A percentile compares a stretch with the other conserved stretches of the same genome.
These are phyloP conservation scores for Dryadula phaetusa DNA, from an alignment of 2,888 invertebrate genomes.

Conservation along the genomic window DNA sequence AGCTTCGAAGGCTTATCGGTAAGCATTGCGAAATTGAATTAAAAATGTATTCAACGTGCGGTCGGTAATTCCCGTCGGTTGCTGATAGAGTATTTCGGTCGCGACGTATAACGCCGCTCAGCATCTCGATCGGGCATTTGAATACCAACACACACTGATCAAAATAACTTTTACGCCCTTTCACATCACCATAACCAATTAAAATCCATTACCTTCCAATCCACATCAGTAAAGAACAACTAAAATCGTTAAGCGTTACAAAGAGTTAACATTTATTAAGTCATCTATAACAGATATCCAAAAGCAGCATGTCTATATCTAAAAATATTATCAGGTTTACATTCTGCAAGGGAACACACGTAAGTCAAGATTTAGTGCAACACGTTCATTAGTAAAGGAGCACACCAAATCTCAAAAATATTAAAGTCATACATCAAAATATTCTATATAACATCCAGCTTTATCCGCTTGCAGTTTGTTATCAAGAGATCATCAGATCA, in stretches of 20 bases:
- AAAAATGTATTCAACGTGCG: constrained; percentile 58
- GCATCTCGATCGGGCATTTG: constrained; percentile 87
- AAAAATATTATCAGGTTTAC: constrained; percentile 61
- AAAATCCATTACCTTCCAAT: constrained; percentile 83
- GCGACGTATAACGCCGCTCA: constrained; percentile 73
- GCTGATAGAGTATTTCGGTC: constrained; percentile 81
- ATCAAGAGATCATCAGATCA: constrained; percentile 57
- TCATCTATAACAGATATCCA: constrained; percentile 60
- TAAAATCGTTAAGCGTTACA: constrained; percentile 81
- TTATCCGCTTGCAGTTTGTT: constrained; percentile 81
- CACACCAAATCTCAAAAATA: constrained; percentile 67
- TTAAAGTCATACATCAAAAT: constrained; percentile 59
- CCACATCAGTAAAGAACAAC: constrained; percentile 80
- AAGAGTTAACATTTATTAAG: constrained; percentile 81
- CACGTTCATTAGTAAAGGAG: constrained; percentile 49
- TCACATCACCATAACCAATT: constrained; percentile 82
- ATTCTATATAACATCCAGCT: constrained; percentile 59
- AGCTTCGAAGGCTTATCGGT: constrained; percentile 63
- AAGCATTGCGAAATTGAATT: constrained; percentile 57
- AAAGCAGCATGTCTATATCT: constrained; percentile 77
- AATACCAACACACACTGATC: constrained; percentile 88
- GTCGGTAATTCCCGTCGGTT: constrained; percentile 76
- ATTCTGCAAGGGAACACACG: constrained; percentile 81
- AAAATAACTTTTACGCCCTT: constrained; percentile 77
- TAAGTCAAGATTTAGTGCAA: constrained; percentile 35